Base-by-base conservation (phyloP, 2,797 vertebrate species). In the Anniella stebbinsi region DNA sequence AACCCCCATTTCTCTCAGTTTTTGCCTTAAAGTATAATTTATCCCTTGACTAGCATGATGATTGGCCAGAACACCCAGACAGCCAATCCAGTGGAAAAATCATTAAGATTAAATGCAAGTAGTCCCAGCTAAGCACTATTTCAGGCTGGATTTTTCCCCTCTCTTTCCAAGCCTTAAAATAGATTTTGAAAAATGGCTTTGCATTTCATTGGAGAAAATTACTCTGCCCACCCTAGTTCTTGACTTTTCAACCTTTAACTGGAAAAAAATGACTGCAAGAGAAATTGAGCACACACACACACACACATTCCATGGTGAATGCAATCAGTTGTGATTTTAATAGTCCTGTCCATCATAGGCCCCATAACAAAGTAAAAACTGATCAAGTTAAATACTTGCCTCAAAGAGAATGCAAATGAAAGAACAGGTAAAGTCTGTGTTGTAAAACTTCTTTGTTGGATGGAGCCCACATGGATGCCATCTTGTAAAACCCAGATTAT, bases 101-200 rank as follows among this genome's bases (percentile, higher is more conserved):
- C 84, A 92, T 92, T 87, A 92, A 87, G 84, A 91, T 91, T 80
- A 91, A 91, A 76, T 83, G 72, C 88, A 73, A 73, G 78, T 48
- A 87, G 84, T 67, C 72, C 54, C 51, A 83, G 78, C 66, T 89
- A 83, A 87, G 84, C 80, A 84, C 28, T 89, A 80, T 66, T 89
- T 87, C 72, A 33, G 66, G 63, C 78, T 82, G 70, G 87, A 83
- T 86, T 86, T 77, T 18, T 0, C 63, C 51, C 11, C 36, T 77
- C 36, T 66, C 80, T 45, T 83, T 89, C 80, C 69, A 87, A 78
- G 63, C 85, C 63, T 84, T 89, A 78, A 87, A 92, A 87, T 87
- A 89, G 77, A 48, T 72, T 77, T 36, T 87, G 84, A 89, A 89
- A 84, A 87, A 92, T 89, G 41, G 72, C 80, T 84, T 87, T 60